Base-by-base conservation (phyloP, 2,113 vertebrate genomes). In the Lamprologus speciosus region DNA sequence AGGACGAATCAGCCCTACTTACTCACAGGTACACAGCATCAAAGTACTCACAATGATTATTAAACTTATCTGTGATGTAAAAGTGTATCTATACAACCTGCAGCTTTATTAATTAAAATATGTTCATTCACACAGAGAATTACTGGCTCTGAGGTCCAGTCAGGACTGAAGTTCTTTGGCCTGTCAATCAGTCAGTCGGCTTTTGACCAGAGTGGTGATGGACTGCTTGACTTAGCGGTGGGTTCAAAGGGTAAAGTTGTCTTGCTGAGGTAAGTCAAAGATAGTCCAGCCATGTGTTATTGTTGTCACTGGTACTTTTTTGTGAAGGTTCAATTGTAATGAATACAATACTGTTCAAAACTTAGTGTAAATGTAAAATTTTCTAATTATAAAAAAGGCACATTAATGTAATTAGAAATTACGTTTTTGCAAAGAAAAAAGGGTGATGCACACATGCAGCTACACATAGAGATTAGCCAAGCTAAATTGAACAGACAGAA, bases 131-230 rank as follows among this genome's bases (percentile, higher is more conserved):
- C 8, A 33, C 63, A 97, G 96, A 96, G 95, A 89, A 96, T 97
- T 47, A 3, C 70, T 51, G 96, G 82, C 7, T 94, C 95, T 9
- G 87, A 95, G 5, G 92, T 96, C 5, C 1, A 1, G 78, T 1
- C 63, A 21, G 93, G 91, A 23, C 87, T 97, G 58, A 90, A 6
- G 42, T 96, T 92, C 42, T 97, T 97, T 31, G 96, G 96, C 4
- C 4, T 92, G 16, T 0, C 58, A 33, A 63, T 63, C 28, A 63
- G 58, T 63, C 28, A 63, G 58, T 63, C 16, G 1, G 1, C 28
- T 33, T 63, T 63, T 63, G 58, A 63, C 58, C 58, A 63, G 58
- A 63, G 58, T 33, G 58, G 58, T 33, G 58, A 63, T 33, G 9
- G 4, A 63, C 58, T 63, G 4, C 58, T 3, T 1, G 58, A 63